phyloP scores from a whole-genome alignment of 2,113 vertebrate genomes.

The Cyphomyrus discorhynchus region DNA sequence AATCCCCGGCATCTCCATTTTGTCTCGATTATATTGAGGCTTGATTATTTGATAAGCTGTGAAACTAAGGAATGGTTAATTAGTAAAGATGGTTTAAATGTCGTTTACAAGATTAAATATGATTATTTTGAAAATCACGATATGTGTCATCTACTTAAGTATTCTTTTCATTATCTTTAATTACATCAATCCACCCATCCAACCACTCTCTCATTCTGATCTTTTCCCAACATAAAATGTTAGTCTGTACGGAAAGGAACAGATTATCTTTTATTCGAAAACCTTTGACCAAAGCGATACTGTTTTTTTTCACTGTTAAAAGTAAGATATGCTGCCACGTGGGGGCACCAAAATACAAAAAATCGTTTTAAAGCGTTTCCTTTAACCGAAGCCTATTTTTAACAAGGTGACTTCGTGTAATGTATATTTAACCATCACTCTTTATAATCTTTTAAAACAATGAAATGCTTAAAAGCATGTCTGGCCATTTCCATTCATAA shows the following conservation, averaged over 20 bases:
- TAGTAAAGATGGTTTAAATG: background rate
- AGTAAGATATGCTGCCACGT: background rate
- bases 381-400: background rate
- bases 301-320: background rate
- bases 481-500: background rate
- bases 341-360: background rate
- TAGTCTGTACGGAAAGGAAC: background rate
- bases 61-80: background rate
- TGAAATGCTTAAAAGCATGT: background rate
- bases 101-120: background rate
- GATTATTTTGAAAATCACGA: background rate
- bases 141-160: background rate
- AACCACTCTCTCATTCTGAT: background rate
- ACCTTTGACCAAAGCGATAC: background rate
- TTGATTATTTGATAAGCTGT: background rate
- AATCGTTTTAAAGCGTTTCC: background rate
- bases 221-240: background rate
- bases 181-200: background rate
- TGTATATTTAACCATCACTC: background rate
- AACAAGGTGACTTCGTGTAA: background rate
- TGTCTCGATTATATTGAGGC: background rate
- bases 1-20: conserved; percentile 31
- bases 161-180: background rate
- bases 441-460: background rate
- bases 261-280: background rate